Conservation (phyloP, 2,797 vertebrate species). For the Epinephelus awoara region DNA sequence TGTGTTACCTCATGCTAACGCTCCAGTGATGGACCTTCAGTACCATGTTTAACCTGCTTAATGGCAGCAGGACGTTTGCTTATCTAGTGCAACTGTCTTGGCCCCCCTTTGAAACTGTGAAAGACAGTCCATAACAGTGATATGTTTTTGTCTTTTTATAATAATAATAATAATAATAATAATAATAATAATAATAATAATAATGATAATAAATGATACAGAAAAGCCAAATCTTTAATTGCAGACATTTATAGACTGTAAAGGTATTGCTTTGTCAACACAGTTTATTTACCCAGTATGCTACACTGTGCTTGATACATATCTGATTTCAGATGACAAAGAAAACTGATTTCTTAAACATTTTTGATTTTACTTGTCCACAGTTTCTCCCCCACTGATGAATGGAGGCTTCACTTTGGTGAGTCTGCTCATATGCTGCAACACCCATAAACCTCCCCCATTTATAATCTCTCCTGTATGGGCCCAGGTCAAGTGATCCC, state of each 20-base stretch:
- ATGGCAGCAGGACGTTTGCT: no score
- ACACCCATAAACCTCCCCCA: neutral
- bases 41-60: no score
- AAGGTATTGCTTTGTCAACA: neutral
- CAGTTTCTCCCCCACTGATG: constrained; percentile 57
- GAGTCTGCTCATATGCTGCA: constrained; percentile 17
- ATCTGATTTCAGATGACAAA: neutral
- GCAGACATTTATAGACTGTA: neutral
- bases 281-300: neutral
- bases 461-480: neutral
- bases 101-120: no score
- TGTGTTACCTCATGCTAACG: no score
- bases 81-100: no score
- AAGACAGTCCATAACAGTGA: no score
- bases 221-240: neutral
- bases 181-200: no score
- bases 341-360: neutral
- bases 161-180: no score
- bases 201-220: neutral
- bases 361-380: neutral
- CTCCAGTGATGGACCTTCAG: no score
- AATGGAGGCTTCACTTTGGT: constrained; percentile 57
- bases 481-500: neutral
- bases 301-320: no score
- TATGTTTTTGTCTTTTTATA: no score